Evolutionary conservation across 2,888 invertebrate species (phyloP).

Genomic region (Allacma fusca): DNA sequence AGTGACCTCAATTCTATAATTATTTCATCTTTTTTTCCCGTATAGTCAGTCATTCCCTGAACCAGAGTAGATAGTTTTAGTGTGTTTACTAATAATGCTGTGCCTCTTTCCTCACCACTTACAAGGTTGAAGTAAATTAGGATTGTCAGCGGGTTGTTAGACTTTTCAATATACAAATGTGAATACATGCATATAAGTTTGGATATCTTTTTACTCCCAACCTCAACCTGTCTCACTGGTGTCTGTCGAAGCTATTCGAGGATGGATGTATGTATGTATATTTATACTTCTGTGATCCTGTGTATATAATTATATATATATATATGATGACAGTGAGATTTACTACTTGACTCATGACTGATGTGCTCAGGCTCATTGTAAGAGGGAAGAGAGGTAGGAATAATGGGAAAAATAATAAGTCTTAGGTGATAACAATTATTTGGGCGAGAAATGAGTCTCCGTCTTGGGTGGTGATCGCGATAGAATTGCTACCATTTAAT

Average conservation of each 20-base stretch:
- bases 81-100: not conserved
- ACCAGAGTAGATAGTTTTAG: not conserved
- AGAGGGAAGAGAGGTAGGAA: not conserved
- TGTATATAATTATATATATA: no score
- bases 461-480: not conserved
- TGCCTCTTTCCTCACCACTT: not conserved
- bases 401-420: not conserved
- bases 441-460: not conserved
- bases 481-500: not conserved
- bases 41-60: not conserved
- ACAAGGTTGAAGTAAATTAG: constrained; percentile 2
- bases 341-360: no score
- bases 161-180: not conserved
- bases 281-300: no score
- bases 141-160: not conserved
- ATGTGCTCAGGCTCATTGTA: no score
- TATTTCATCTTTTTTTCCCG: not conserved
- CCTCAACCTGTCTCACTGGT: not conserved
- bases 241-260: no score
- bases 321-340: no score
- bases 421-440: not conserved
- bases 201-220: not conserved
- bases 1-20: not conserved
- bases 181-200: not conserved
- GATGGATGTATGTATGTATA: no score